phyloP scores from a whole-genome alignment of 2,888 invertebrate species.

The Ormia ochracea region DNA sequence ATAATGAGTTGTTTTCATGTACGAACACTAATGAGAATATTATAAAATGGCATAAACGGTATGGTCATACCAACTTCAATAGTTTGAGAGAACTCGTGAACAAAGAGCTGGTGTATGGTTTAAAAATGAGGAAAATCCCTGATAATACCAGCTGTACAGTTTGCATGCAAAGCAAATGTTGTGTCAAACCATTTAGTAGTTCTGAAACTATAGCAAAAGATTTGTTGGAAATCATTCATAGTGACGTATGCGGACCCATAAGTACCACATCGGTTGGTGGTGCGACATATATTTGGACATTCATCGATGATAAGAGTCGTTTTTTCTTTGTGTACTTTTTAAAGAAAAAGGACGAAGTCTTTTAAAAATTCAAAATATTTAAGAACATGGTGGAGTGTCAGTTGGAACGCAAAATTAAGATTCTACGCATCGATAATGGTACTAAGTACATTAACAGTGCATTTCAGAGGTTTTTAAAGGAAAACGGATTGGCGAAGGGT shows the following conservation, averaged over 20 bases:
- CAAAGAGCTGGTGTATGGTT: not conserved
- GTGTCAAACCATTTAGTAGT: not conserved
- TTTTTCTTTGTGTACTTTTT: not conserved
- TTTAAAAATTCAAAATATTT: not conserved
- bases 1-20: not conserved
- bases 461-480: not conserved
- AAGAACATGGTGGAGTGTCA: not conserved
- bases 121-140: not conserved
- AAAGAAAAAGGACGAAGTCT: not conserved
- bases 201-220: not conserved
- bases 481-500: not conserved
- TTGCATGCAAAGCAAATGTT: not conserved
- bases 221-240: not conserved
- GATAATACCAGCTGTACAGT: not conserved
- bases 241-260: not conserved
- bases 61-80: not conserved
- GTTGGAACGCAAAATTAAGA: not conserved
- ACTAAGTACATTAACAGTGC: not conserved
- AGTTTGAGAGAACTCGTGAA: not conserved
- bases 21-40: not conserved
- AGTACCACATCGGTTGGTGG: not conserved
- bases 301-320: not conserved
- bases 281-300: not conserved
- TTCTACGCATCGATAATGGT: not conserved
- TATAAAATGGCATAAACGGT: conserved; percentile 2